phyloP scores from a whole-genome alignment of 2,797 vertebrate genomes.

The Fistularia commersonii region DNA sequence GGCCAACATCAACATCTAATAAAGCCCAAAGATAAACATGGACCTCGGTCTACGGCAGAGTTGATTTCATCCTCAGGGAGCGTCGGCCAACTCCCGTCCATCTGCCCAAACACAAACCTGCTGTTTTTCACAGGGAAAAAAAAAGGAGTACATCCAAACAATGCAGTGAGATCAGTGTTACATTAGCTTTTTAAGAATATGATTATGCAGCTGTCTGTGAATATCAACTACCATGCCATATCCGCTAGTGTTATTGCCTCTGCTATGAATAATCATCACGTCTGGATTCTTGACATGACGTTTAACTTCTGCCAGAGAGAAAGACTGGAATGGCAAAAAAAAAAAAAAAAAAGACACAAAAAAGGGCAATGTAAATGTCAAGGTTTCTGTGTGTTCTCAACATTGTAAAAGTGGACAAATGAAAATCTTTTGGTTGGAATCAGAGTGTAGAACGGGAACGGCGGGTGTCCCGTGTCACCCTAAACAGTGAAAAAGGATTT shows the following conservation, averaged over 20 bases:
- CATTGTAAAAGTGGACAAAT: conserved; percentile 41
- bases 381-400: conserved; percentile 40
- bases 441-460: conserved; percentile 32
- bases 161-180: conserved; percentile 40
- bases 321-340: conserved; percentile 9
- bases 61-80: conserved; percentile 77
- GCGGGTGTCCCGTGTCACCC: conserved; percentile 66
- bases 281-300: conserved; percentile 27
- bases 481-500: conserved; percentile 57
- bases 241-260: conserved; percentile 17
- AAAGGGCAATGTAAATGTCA: conserved; percentile 38
- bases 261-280: conserved; percentile 27
- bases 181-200: conserved; percentile 34
- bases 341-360: conserved; percentile 16
- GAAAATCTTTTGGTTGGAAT: conserved; percentile 53
- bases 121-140: conserved; percentile 56
- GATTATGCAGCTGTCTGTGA: conserved; percentile 37
- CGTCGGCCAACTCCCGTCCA: conserved; percentile 73
- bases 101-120: conserved; percentile 78
- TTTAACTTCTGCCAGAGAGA: conserved; percentile 28
- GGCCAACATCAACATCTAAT: conserved; percentile 81
- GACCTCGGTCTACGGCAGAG: conserved; percentile 72
- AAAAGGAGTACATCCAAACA: conserved; percentile 49
- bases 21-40: conserved; percentile 80
- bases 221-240: conserved; percentile 32